Evolutionary conservation across 2,113 vertebrate genomes (phyloP), one percentile per base, ranked within the genome.

Genomic region (Anser brachyrhynchus): DNA sequence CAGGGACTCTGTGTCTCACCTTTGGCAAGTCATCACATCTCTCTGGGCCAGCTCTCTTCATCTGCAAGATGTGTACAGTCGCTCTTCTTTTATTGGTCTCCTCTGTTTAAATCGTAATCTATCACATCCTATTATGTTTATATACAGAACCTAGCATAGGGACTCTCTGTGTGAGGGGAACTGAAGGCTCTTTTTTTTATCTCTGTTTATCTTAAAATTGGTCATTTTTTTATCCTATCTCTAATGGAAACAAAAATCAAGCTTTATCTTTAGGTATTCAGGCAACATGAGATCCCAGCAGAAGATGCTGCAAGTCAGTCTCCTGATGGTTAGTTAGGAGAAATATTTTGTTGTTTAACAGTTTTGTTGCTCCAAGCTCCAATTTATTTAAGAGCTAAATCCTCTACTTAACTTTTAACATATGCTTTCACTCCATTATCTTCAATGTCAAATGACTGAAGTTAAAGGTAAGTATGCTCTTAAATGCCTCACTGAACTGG

Each of bases 291-390:
- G 73, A 93, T 66, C 70, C 57, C 80, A 90, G 93, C 39, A 85
- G 87, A 96, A 95, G 72, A 94, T 67, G 59, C 72, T 90, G 70
- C 44, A 78, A 94, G 54, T 84, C 62, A 87, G 43, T 81, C 86
- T 97, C 95, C 76, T 93, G 92, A 81, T 94, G 80, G 79, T 89
- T 94, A 92, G 76, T 87, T 69, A 84, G 62, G 77, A 93, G 86
- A 96, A 82, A 92, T 94, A 85, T 87, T 95, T 94, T 91, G 77
- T 92, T 94, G 70, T 37, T 96, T 89, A 93, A 94, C 86, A 87
- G 84, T 95, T 96, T 84, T 86, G 39, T 93, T 92, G 92, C 90
- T 93, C 64, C 89, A 33, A 96, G 95, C 76, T 94, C 54, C 62
- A 3, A 89, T 93, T 93, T 90, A 92, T 95, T 96, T 73, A 92